Evolutionary conservation across 2,113 vertebrate genomes (phyloP).

Genomic region (Lipophrys pholis): DNA sequence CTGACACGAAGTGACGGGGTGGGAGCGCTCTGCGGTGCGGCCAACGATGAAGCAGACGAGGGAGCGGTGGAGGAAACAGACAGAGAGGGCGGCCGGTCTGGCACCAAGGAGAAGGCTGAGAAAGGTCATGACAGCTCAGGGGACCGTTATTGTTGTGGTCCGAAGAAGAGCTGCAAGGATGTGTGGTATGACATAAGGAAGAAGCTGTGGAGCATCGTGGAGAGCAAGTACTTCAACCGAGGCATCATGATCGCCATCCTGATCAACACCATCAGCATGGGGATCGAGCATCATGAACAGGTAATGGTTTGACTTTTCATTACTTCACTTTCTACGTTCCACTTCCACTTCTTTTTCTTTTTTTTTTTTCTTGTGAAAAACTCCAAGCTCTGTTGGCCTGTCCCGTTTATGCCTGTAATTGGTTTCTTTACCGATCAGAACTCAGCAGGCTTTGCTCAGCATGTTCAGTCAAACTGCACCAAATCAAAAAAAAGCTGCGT

Average conservation of each 20-base stretch:
- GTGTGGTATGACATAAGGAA: conserved; percentile 79
- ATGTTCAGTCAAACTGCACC: neutral
- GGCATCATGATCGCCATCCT: conserved; percentile 98
- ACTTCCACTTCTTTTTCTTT: neutral
- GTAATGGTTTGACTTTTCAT: conserved; percentile 63
- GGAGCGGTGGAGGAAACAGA: conserved; percentile 68
- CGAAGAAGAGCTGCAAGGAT: conserved; percentile 11
- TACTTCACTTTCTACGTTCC: neutral
- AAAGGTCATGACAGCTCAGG: neutral
- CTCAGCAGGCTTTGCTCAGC: neutral
- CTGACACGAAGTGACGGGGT: conserved; percentile 66
- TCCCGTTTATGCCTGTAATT: neutral
- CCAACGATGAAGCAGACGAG: conserved; percentile 67
- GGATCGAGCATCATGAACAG: conserved; percentile 97
- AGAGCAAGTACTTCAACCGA: conserved; percentile 98
- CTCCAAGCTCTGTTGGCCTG: neutral
- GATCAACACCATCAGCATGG: conserved; percentile 98
- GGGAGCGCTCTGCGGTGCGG: conserved; percentile 26
- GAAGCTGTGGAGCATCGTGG: conserved; percentile 93
- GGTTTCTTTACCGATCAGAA: neutral
- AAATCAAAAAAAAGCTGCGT: neutral
- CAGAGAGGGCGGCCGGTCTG: conserved; percentile 27
- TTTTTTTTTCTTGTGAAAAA: neutral
- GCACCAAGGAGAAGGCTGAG: conserved; percentile 32
- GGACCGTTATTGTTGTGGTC: conserved; percentile 24